Conservation (phyloP, 2,888 invertebrate species). For the Ferrisia virgata region DNA sequence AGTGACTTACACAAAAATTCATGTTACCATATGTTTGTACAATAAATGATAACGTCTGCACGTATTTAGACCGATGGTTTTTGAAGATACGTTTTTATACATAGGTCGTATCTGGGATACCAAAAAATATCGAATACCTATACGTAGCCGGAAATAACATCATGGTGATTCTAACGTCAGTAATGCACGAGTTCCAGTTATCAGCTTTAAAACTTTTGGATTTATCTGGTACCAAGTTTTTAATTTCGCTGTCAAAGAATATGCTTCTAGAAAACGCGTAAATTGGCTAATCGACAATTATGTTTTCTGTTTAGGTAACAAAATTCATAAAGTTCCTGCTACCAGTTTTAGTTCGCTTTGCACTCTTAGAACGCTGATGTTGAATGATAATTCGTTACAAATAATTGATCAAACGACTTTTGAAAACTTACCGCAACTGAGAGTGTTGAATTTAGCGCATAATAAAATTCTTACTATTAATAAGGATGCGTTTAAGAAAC, state of each 20-base stretch:
- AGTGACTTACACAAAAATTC: no score
- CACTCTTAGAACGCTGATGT: conserved; percentile 65
- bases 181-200: conserved; percentile 67
- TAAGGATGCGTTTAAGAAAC: conserved; percentile 53
- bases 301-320: conserved; percentile 59
- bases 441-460: conserved; percentile 70
- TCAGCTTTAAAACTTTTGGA: conserved; percentile 72
- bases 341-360: conserved; percentile 65
- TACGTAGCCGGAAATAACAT: conserved; percentile 71
- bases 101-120: conserved; percentile 68
- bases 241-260: not conserved
- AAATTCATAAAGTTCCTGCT: conserved; percentile 66
- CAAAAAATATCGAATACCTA: conserved; percentile 72
- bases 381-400: conserved; percentile 71
- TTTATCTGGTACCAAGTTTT: conserved; percentile 58
- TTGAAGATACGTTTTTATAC: not conserved
- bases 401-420: conserved; percentile 67
- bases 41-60: not conserved
- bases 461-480: conserved; percentile 71
- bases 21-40: no score
- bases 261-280: not conserved
- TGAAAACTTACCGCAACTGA: conserved; percentile 66
- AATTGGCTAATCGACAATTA: no score
- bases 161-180: conserved; percentile 61
- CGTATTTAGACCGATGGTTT: conserved; percentile 11